Evolutionary conservation across 2,888 invertebrate genomes (phyloP).

Genomic region (Abscondita cerata): DNA sequence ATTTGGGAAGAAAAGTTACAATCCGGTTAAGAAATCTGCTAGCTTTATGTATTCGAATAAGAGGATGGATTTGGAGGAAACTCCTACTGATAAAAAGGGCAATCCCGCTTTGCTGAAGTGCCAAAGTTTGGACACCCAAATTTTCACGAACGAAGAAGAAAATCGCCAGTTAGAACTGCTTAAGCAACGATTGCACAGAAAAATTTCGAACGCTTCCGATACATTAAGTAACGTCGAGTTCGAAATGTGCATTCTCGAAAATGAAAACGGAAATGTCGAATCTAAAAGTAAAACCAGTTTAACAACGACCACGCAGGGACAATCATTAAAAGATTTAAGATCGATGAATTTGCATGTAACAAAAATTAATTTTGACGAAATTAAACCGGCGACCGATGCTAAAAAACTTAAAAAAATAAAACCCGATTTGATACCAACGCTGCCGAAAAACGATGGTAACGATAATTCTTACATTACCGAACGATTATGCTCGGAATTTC

Average conservation of each 20-base stretch:
- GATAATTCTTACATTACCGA: constrained; percentile 70
- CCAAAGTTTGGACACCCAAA: constrained; percentile 53
- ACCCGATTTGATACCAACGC: constrained; percentile 54
- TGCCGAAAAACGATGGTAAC: constrained; percentile 45
- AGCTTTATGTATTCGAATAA: constrained; percentile 55
- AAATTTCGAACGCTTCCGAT: constrained; percentile 46
- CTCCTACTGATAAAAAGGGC: constrained; percentile 39
- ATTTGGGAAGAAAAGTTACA: constrained; percentile 61
- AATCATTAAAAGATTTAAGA: constrained; percentile 40
- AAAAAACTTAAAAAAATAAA: constrained; percentile 47
- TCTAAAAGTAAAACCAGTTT: constrained; percentile 29
- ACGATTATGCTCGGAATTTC: constrained; percentile 73
- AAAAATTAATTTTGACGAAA: constrained; percentile 46
- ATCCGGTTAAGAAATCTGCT: constrained; percentile 55
- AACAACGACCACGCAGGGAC: constrained; percentile 33
- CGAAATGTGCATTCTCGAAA: constrained; percentile 53
- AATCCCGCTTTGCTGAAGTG: constrained; percentile 52
- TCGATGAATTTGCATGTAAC: constrained; percentile 38
- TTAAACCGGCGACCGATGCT: constrained; percentile 39
- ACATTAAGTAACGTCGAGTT: constrained; percentile 50
- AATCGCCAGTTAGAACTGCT: constrained; percentile 14
- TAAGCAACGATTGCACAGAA: constrained; percentile 21
- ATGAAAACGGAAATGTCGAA: constrained; percentile 42
- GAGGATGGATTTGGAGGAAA: constrained; percentile 49
- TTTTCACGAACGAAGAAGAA: constrained; percentile 44